Evolutionary conservation across 2,888 invertebrate genomes (phyloP).

Genomic region (Hirtodrosophila histrioides): DNA sequence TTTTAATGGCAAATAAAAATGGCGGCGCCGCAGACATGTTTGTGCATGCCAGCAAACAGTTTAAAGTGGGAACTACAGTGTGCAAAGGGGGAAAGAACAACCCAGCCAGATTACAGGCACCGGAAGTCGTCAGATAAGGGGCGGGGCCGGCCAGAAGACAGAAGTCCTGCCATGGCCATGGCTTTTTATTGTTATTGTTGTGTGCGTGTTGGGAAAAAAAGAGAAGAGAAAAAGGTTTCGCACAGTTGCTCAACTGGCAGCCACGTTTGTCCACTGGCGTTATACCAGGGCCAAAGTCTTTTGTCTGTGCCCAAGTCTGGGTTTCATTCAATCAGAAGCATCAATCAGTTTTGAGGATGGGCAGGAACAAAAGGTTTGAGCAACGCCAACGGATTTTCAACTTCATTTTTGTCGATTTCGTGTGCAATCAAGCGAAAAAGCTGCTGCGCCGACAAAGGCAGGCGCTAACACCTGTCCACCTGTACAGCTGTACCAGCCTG

Average conservation of each 20-base stretch:
- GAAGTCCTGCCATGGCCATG: conserved; percentile 1
- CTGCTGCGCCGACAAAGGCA: conserved; percentile 13
- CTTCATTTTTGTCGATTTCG: conserved; percentile 76
- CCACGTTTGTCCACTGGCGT: neutral
- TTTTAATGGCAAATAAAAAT: conserved; percentile 57
- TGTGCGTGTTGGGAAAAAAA: conserved; percentile 11
- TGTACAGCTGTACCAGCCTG: conserved; percentile 7
- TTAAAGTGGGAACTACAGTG: conserved; percentile 39
- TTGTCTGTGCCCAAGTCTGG: conserved; percentile 31
- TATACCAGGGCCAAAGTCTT: conserved; percentile 11
- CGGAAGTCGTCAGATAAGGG: conserved; percentile 37
- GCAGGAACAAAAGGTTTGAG: conserved; percentile 35
- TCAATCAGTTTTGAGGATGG: conserved; percentile 43
- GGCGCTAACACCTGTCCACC: conserved; percentile 39
- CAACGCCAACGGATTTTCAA: conserved; percentile 55
- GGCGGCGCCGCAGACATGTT: conserved; percentile 62
- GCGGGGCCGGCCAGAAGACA: neutral
- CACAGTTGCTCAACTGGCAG: conserved; percentile 32
- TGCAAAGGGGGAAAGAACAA: conserved; percentile 4
- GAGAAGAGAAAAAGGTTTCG: conserved; percentile 3
- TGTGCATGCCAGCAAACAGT: conserved; percentile 57
- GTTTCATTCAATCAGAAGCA: conserved; percentile 56
- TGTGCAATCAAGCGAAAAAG: conserved; percentile 69
- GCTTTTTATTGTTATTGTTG: conserved; percentile 45
- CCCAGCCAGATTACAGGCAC: conserved; percentile 22